Evolutionary conservation across 2,113 vertebrate genomes (phyloP).

Genomic region (Nerophis lumbriciformis): DNA sequence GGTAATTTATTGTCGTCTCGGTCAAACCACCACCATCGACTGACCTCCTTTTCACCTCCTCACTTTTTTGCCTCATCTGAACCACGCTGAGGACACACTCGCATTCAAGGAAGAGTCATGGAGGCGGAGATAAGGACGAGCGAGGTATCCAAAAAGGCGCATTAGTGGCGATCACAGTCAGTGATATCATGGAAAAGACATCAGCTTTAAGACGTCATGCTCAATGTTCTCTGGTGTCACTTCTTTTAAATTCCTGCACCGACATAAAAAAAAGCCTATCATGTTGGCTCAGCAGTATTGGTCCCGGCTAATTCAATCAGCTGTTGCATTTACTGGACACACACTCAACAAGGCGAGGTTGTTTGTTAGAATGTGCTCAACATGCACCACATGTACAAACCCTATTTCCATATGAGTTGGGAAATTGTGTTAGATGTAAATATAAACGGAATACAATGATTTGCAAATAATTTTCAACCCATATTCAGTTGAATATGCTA

Average conservation of each 20-base stretch:
- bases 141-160: constrained; percentile 8
- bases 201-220: constrained; percentile 8
- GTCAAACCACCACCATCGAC: constrained; percentile 32
- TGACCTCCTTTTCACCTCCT: constrained; percentile 47
- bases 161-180: constrained; percentile 17
- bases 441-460: no score
- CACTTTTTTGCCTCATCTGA: constrained; percentile 46
- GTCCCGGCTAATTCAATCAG: constrained; percentile 51
- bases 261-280: constrained; percentile 40
- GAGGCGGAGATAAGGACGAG: constrained; percentile 7
- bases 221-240: constrained; percentile 25
- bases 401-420: no score
- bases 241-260: constrained; percentile 42
- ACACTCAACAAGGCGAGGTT: constrained; percentile 14
- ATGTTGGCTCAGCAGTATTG: constrained; percentile 50
- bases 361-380: constrained; percentile 26
- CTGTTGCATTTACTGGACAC: constrained; percentile 37
- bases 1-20: constrained; percentile 52
- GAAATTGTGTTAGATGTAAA: no score
- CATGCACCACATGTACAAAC: constrained; percentile 15
- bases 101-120: not conserved
- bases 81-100: constrained; percentile 23
- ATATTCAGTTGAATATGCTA: no score
- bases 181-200: constrained; percentile 38
- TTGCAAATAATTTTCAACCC: no score